Evolutionary conservation across 1,140 invertebrate genomes (phyloP), one percentile per base, ranked within the genome.

Genomic region (Temnothorax curvispinosus): DNA sequence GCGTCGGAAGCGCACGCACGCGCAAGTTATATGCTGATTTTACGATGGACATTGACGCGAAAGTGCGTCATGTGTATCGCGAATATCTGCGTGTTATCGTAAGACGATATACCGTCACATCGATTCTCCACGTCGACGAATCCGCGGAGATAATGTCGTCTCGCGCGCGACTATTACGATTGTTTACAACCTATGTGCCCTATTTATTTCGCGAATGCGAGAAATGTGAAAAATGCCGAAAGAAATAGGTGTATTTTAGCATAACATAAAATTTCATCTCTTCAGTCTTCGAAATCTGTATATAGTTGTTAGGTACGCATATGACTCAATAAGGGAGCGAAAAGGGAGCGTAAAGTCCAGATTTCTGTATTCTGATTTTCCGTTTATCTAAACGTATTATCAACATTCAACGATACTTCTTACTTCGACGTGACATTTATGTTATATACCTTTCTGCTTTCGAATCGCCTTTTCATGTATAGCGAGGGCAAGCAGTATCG

Each of bases 11-110:
- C 52, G 56, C 52, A 62, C n/a, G 18, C 54, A 50, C 44, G 52
- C 62, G 32, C 35, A n/a, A 7, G 13, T 60, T 58, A 75, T 58
- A 75, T 60, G 71, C n/a, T 75, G 69, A 75, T 75, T 84, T 84
- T 75, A 75, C 7, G 47, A 41, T 15, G 54, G 15, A 72, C 56
- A 72, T 60, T 18, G 41, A 21, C 54, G 27, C 41, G n/a, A 62
- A 50, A 71, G 9, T 3, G 21, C 64, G 15, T 71, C 38, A 58
- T 35, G n/a, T n/a, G 21, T 44, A 32, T 9, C 65, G 65, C 18
- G 35, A 81, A 27, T 74, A 84, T 82, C 13, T 21, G 65, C 44
- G 27, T 47, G 35, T 74, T 72, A 69, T 69, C 8, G 3, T 9
- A 27, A 82, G 21, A 7, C 13, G 41, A 84, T 75, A 75, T 35